phyloP scores from a whole-genome alignment of 2,113 vertebrate genomes.

The Motacilla alba region DNA sequence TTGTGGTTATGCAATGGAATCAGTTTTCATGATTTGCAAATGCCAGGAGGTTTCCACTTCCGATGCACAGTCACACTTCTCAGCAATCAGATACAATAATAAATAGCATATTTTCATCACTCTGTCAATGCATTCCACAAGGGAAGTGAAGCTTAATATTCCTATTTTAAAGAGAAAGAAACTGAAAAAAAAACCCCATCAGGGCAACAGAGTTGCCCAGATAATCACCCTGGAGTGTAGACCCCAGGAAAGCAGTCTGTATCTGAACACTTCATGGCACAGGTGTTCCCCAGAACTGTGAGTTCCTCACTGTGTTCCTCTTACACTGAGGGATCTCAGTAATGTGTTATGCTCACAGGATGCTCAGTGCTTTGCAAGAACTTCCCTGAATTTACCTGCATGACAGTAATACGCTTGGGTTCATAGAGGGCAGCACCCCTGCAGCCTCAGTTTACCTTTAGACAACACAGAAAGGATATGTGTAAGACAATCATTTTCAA shows the following conservation, averaged over 20 bases:
- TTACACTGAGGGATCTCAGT: not conserved
- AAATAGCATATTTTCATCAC: not conserved
- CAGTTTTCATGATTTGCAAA: not conserved
- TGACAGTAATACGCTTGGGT: not conserved
- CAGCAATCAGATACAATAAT: not conserved
- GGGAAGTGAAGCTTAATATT: not conserved
- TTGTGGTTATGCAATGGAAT: not conserved
- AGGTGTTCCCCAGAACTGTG: not conserved
- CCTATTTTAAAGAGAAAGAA: not conserved
- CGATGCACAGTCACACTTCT: not conserved
- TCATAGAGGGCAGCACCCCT: not conserved
- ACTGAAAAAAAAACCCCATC: not conserved
- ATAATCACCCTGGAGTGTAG: not conserved
- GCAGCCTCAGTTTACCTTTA: not conserved
- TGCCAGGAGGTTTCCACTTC: not conserved
- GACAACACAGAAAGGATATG: not conserved
- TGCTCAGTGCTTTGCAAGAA: not conserved
- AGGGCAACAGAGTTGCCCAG: not conserved
- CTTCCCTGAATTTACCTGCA: not conserved
- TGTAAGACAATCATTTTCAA: not conserved
- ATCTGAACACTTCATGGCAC: not conserved
- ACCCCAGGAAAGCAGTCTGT: not conserved
- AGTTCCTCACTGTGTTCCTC: not conserved
- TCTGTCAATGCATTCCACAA: not conserved
- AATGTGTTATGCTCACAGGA: not conserved